These are phyloP conservation scores for Condylostylus longicornis DNA, from an alignment of 1,140 invertebrate genomes.

Conservation along the genomic window DNA sequence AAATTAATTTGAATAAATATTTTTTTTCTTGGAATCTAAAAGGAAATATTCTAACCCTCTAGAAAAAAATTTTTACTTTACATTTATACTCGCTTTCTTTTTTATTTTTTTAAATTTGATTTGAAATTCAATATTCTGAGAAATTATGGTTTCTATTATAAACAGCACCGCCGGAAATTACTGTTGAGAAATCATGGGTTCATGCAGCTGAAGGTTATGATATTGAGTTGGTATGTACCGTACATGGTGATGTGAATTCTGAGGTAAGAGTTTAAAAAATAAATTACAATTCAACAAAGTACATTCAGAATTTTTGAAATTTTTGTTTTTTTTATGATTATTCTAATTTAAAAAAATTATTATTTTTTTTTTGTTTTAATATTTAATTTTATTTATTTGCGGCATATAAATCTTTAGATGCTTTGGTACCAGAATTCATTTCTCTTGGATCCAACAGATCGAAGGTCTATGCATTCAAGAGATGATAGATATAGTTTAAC, in stretches of 20 bases:
- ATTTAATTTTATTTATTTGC: background rate
- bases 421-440: conserved; percentile 44
- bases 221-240: conserved; percentile 35
- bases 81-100: background rate
- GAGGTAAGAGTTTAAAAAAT: conserved; percentile 23
- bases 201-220: conserved; percentile 36
- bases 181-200: conserved; percentile 35
- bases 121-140: too few species aligned
- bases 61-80: too few species aligned
- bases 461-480: conserved; percentile 37
- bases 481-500: conserved; percentile 39
- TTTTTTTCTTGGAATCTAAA: too few species aligned
- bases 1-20: too few species aligned
- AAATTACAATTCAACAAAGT: background rate
- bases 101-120: background rate
- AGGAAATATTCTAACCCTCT: too few species aligned
- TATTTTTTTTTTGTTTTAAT: background rate
- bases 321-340: background rate
- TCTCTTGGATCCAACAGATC: conserved; percentile 38
- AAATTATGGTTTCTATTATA: too few species aligned
- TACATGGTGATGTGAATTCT: conserved; percentile 35
- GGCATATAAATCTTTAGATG: conserved; percentile 26
- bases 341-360: background rate
- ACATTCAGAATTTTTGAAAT: background rate
- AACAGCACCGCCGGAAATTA: conserved; percentile 37